A percentile compares a stretch with the other conserved stretches of the same genome.
phyloP scores from a whole-genome alignment of 1,140 invertebrate genomes.

The Parasteatoda tepidariorum region DNA sequence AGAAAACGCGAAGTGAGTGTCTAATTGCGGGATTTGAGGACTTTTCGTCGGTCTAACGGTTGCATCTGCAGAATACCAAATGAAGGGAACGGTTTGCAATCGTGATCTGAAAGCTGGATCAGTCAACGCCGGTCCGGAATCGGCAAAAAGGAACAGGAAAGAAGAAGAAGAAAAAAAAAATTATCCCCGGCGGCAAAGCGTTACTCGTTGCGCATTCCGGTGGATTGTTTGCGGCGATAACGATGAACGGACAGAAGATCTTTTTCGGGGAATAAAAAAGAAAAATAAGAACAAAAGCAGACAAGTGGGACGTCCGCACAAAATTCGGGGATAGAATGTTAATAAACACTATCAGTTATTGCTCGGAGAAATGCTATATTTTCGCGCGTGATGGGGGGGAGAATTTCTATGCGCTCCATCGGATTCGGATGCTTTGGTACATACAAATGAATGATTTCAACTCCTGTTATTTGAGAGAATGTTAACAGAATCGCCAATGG shows the following conservation, averaged over 20 bases:
- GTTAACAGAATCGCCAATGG: too few species aligned
- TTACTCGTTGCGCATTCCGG: neutral
- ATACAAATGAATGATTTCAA: neutral
- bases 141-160: neutral
- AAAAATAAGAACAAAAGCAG: neutral
- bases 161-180: neutral
- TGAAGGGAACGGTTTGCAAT: neutral
- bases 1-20: neutral
- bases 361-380: neutral
- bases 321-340: neutral
- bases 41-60: neutral
- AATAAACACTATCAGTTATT: neutral
- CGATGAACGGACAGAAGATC: neutral
- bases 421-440: neutral
- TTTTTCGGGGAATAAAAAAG: neutral
- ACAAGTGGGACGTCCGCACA: neutral
- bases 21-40: neutral
- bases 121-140: neutral
- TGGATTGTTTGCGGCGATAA: neutral
- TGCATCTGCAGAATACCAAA: neutral
- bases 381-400: neutral
- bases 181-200: neutral
- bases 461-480: neutral
- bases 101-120: neutral
- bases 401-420: neutral